Evolutionary conservation across 2,888 invertebrate species (phyloP), one percentile per base, ranked within the genome.

Genomic region (Rutpela maculata): DNA sequence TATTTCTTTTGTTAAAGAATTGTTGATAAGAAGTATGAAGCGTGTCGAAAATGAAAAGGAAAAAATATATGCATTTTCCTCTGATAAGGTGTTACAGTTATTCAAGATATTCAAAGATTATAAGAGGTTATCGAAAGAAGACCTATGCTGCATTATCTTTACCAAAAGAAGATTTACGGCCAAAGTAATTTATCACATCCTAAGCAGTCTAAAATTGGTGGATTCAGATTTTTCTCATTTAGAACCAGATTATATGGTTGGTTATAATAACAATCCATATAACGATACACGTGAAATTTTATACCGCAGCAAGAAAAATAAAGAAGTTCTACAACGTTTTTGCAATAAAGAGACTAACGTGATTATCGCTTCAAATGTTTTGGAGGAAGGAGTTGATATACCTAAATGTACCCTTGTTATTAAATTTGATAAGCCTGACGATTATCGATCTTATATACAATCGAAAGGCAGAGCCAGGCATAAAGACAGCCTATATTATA

Each of bases 301-400:
- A 65, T 93, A 90, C 79, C 84, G 90, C 26, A 59, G 80, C 6
- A 88, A 89, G 70, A 89, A 91, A 83, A 93, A 93, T 83, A 91
- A 91, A 65, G 90, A 88, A 87, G 90, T 90, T 1, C 84, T 92
- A n/a, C 85, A 90, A 18, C 91, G 92, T 55, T 95, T 95, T 85
- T 90, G 92, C 22, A 89, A 88, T 10, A 92, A 93, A 10, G 89
- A 91, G 43, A 89, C 91, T 6, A 96, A 96, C 88, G 86, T 95
- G 1, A 87, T 96, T 35, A 89, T 95, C 1, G 92, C 95, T 0
- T 95, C 98, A 0, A 95, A 94, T 87, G 95, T 98, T 0, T 90
- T 98, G 35, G 98, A 98, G 88, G 98, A 98, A 90, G 98, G 98
- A 1, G 93, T 98, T 10, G 97, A 98, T 89, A 92, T 98, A 35